A percentile compares a stretch with the other conserved stretches of the same genome.
Conservation (phyloP, 2,113 vertebrate species). For the Sebastes schlegelii region DNA sequence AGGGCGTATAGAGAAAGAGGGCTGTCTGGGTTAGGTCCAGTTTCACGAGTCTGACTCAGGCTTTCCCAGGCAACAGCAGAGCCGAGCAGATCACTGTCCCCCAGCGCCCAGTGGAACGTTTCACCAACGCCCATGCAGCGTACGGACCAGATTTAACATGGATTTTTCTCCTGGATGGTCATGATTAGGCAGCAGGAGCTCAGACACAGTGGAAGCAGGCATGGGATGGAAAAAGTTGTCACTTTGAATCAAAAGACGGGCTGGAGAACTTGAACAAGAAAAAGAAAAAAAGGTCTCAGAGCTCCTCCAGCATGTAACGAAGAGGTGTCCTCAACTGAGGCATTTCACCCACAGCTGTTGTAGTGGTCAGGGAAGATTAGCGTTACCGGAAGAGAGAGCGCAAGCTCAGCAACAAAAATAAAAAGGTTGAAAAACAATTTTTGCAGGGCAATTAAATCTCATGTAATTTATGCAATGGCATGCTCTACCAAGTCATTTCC, state of each 20-base stretch:
- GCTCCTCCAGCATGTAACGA: constrained; percentile 17
- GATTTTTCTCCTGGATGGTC: constrained; percentile 35
- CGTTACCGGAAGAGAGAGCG: not conserved
- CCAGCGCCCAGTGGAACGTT: constrained; percentile 34
- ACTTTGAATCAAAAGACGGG: constrained; percentile 3
- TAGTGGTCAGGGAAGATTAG: constrained; percentile 6
- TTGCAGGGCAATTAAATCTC: constrained; percentile 11
- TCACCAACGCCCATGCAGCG: constrained; percentile 51
- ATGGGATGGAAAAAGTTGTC: constrained; percentile 24
- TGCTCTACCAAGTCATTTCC: constrained; percentile 9
- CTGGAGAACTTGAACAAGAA: too few species aligned
- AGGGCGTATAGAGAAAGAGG: not conserved
- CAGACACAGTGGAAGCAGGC: constrained; percentile 11
- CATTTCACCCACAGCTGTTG: constrained; percentile 24
- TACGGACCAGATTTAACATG: constrained; percentile 31
- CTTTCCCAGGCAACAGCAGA: constrained; percentile 64
- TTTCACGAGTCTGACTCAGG: constrained; percentile 73
- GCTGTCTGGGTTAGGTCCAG: constrained; percentile 43
- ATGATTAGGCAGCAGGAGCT: constrained; percentile 30
- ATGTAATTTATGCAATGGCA: not conserved
- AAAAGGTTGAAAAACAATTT: not conserved
- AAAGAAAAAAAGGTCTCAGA: not conserved
- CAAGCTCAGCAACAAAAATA: not conserved
- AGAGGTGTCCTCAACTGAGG: constrained; percentile 13
- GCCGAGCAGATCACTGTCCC: constrained; percentile 36